Percentiles rank a stretch among this genome's conserved stretches.
phyloP scores from a whole-genome alignment of 2,113 vertebrate genomes.

The Anguilla japonica region DNA sequence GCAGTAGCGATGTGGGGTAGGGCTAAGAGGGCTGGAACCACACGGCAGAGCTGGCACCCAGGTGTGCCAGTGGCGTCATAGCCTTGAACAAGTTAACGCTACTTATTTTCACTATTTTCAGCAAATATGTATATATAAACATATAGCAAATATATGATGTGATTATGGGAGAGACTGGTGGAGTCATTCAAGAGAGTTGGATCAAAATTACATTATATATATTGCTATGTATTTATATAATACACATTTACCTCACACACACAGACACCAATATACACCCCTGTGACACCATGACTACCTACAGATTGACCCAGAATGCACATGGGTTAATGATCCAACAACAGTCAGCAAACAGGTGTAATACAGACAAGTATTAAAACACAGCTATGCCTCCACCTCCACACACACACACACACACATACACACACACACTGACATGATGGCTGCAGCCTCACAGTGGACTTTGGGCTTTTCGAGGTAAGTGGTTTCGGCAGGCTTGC shows the following conservation, averaged over 20 bases:
- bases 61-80: background rate
- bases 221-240: too few species aligned
- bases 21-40: background rate
- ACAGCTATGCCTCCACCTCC: background rate
- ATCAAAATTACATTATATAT: too few species aligned
- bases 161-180: too few species aligned
- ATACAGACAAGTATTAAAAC: background rate
- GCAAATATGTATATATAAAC: too few species aligned
- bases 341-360: background rate
- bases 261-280: background rate
- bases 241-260: background rate
- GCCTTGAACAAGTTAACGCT: background rate
- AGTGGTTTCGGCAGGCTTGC: background rate
- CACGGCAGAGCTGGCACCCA: background rate
- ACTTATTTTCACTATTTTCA: too few species aligned
- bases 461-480: background rate
- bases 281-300: background rate
- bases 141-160: too few species aligned
- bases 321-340: background rate
- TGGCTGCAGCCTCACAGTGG: background rate
- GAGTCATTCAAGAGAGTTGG: too few species aligned
- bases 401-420: background rate
- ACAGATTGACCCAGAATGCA: background rate
- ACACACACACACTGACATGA: slow-evolving; percentile 22
- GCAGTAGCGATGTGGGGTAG: background rate